Evolutionary conservation across 2,888 invertebrate genomes (phyloP).

Genomic region (Itoplectis maculator): DNA sequence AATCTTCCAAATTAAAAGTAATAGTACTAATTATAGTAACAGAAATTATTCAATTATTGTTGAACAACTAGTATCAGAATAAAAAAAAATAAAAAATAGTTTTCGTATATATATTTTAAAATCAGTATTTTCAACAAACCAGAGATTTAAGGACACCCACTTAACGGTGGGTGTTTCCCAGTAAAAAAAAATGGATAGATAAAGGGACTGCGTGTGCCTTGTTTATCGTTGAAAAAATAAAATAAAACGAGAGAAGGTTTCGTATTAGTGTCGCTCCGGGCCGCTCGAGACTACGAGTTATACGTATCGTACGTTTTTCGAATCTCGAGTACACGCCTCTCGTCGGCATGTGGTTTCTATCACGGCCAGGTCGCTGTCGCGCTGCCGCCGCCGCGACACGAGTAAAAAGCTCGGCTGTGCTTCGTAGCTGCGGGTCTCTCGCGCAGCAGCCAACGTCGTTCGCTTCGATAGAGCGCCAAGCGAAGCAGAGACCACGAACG

Average conservation of each 20-base stretch:
- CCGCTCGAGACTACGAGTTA: not conserved
- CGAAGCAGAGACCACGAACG: conserved; percentile 23
- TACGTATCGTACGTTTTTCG: conserved; percentile 17
- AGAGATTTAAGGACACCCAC: not conserved
- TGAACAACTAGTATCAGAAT: too few relatives aligned
- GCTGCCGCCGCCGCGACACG: not conserved
- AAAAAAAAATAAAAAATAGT: not conserved
- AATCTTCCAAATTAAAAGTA: too few relatives aligned
- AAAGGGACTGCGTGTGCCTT: not conserved
- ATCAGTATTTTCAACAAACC: not conserved
- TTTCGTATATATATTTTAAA: not conserved
- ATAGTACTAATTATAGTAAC: too few relatives aligned
- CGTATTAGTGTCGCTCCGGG: conserved; percentile 1
- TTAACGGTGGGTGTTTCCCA: not conserved
- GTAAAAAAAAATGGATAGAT: not conserved
- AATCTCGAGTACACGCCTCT: conserved; percentile 49
- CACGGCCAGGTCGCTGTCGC: conserved; percentile 23
- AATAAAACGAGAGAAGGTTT: conserved; percentile 1
- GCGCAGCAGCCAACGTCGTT: not conserved
- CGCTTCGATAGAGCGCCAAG: conserved; percentile 31
- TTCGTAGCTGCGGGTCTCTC: conserved; percentile 10
- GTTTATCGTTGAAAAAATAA: conserved; percentile 11
- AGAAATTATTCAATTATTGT: too few relatives aligned
- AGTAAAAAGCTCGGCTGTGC: conserved; percentile 17
- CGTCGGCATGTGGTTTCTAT: conserved; percentile 55